Percentiles rank a stretch among this genome's conserved stretches.
phyloP scores from a whole-genome alignment of 1,140 invertebrate species.

The Ceratina japonica region DNA sequence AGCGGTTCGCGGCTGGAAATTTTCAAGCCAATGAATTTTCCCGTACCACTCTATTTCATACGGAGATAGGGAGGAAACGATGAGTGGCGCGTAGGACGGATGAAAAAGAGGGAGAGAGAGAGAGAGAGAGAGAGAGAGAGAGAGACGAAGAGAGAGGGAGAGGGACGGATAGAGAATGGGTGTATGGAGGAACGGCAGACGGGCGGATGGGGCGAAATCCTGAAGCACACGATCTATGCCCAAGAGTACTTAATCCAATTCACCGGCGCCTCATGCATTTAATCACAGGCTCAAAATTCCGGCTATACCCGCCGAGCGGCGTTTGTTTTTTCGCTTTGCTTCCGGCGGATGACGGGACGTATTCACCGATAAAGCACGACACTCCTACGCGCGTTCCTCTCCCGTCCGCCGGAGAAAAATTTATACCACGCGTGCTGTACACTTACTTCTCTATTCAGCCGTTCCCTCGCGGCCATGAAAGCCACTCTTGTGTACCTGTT shows the following conservation, averaged over 20 bases:
- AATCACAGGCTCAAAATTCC: constrained; percentile 51
- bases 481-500: no score
- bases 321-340: constrained; percentile 43
- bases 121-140: not conserved
- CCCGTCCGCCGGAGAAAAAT: constrained; percentile 2
- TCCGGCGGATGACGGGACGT: constrained; percentile 12
- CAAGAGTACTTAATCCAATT: constrained; percentile 53
- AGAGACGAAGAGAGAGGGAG: not conserved
- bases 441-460: not conserved
- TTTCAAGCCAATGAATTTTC: constrained; percentile 41
- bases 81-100: not conserved
- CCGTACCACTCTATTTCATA: constrained; percentile 13
- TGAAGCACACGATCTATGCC: constrained; percentile 45
- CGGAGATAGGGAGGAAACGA: not conserved
- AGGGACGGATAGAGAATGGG: not conserved
- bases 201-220: constrained; percentile 21
- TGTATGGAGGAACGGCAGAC: not conserved
- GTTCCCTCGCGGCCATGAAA: no score
- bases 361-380: constrained; percentile 41
- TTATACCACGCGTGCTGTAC: not conserved
- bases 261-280: constrained; percentile 46
- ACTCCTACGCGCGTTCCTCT: not conserved
- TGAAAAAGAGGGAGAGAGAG: not conserved
- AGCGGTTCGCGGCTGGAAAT: not conserved
- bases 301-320: not conserved